phyloP scores from a whole-genome alignment of 2,113 vertebrate genomes.

The Sinocyclocheilus grahami region DNA sequence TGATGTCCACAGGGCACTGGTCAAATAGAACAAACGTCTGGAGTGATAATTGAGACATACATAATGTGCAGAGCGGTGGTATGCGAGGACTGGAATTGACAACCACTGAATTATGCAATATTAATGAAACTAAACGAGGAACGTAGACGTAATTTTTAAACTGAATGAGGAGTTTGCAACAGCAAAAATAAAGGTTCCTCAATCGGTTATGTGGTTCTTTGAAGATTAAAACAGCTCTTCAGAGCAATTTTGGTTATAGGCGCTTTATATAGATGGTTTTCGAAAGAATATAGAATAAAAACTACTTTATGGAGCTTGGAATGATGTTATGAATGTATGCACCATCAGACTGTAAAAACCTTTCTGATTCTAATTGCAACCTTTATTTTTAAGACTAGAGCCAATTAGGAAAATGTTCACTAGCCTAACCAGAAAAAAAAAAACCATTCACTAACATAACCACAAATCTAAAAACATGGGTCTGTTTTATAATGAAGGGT shows the following conservation, averaged over 20 bases:
- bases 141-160: background rate
- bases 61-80: too few relatives aligned
- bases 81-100: too few relatives aligned
- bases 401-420: too few relatives aligned
- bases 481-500: background rate
- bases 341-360: background rate
- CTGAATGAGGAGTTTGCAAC: background rate
- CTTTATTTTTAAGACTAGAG: background rate
- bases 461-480: too few relatives aligned
- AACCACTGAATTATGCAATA: background rate
- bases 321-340: background rate
- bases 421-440: background rate
- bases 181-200: background rate
- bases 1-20: too few relatives aligned
- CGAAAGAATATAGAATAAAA: background rate
- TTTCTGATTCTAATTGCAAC: background rate
- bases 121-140: background rate
- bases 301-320: background rate
- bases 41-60: too few relatives aligned
- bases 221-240: background rate
- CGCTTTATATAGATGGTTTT: background rate
- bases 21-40: too few relatives aligned
- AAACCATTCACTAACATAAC: background rate
- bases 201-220: background rate
- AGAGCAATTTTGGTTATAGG: background rate